Base-by-base conservation (phyloP, 2,888 invertebrate species). In the Scotopteryx bipunctaria region DNA sequence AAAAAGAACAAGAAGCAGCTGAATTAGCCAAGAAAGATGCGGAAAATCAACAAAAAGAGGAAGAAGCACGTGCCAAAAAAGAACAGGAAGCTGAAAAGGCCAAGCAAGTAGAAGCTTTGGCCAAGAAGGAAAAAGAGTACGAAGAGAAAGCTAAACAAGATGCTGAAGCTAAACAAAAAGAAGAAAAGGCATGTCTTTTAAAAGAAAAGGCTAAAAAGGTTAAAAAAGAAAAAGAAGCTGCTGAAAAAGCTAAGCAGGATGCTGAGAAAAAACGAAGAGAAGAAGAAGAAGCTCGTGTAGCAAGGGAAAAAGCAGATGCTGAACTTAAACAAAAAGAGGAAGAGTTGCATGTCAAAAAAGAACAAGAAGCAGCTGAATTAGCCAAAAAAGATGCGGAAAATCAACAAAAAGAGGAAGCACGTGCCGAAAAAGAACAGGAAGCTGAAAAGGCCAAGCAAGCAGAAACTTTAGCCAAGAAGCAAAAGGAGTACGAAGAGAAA, bases 121-220 rank as follows among this genome's bases (percentile, higher is more conserved):
- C 4, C n/a, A n/a, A 14, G 2, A 31, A 19, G 8, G 19, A 41
- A 31, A 19, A 16, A 5, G 41, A 17, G 2, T 11, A 11, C 15
- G 40, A 15, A 16, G 5, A 9, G 4, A 38, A 29, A 42, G 25
- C 23, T 31, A 36, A 31, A 11, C 41, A 32, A 15, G 16, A 36
- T 55, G 19, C 40, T 56, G 31, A 55, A 55, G 19, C 8, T 0
- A 48, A 42, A 38, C 14, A 27, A 48, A 25, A 61, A 44, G 23
- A 59, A 45, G 44, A 49, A 14, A 43, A 42, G 38, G 44, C 45
- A 5, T 29, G 15, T n/a, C 1, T 1, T 21, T 0, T 21, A 8
- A 44, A 45, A 25, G 53, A 58, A 61, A 52, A 50, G 25, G 32
- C 44, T 38, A 42, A 49, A 31, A 6, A 16, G 15, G 13, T 16